These are phyloP conservation scores for Plecotus auritus DNA, from an alignment of 2,113 vertebrate species.

Conservation along the genomic window DNA sequence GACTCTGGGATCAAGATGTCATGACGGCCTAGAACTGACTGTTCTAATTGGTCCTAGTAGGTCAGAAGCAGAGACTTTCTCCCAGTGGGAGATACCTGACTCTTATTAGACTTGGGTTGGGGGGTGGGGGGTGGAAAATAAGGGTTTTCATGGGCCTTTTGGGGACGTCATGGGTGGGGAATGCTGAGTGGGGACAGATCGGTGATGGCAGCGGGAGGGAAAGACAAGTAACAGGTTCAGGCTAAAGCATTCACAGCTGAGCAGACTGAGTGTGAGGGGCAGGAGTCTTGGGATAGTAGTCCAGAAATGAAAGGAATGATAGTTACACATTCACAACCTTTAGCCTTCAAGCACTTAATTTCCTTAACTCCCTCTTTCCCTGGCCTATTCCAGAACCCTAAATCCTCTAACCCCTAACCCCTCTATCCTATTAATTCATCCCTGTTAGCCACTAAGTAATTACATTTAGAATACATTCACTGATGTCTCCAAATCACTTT, in stretches of 20 bases:
- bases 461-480: background rate
- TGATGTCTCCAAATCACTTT: background rate
- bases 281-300: background rate
- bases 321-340: background rate
- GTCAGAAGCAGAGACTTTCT: slow-evolving; percentile 12
- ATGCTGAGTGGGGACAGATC: background rate
- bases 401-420: background rate
- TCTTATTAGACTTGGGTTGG: background rate
- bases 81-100: background rate
- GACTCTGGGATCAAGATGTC: background rate
- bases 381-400: background rate
- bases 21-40: background rate
- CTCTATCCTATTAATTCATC: background rate
- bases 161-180: background rate
- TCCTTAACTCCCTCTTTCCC: background rate
- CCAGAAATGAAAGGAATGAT: background rate
- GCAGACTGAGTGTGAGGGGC: background rate
- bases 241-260: background rate
- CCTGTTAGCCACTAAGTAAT: background rate
- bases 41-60: background rate
- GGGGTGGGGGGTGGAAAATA: background rate
- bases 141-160: background rate
- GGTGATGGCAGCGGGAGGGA: background rate
- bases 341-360: background rate
- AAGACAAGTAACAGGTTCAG: background rate